phyloP scores from a whole-genome alignment of 2,888 invertebrate species.

The Drosophila falleni region DNA sequence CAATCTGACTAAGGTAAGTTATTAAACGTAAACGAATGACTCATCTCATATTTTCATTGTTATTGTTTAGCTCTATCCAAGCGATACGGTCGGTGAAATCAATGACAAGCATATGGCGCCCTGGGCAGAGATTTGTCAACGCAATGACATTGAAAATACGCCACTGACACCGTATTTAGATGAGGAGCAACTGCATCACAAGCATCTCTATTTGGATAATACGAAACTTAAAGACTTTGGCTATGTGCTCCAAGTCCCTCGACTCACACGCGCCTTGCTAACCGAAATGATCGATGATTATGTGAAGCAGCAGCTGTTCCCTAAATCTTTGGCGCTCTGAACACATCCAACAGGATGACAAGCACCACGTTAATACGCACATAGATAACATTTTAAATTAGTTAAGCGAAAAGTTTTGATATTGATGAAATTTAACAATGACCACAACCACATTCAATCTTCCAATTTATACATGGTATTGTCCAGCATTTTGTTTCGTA shows the following conservation, averaged over 20 bases:
- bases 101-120: slow-evolving; percentile 97
- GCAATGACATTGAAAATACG: slow-evolving; percentile 91
- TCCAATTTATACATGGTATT: slow-evolving; percentile 58
- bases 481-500: slow-evolving; percentile 33
- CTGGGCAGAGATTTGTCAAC: slow-evolving; percentile 94
- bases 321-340: slow-evolving; percentile 89
- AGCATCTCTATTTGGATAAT: slow-evolving; percentile 91
- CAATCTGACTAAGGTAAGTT: slow-evolving; percentile 91
- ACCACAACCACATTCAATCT: slow-evolving; percentile 40
- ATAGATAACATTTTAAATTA: slow-evolving; percentile 37
- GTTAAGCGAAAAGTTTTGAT: slow-evolving; percentile 55
- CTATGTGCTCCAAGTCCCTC: slow-evolving; percentile 88
- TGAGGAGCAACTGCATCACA: slow-evolving; percentile 92
- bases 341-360: slow-evolving; percentile 22
- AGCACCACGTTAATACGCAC: slow-evolving; percentile 74
- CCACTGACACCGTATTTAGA: slow-evolving; percentile 95
- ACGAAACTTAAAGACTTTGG: slow-evolving; percentile 88
- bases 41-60: slow-evolving; percentile 20
- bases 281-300: slow-evolving; percentile 92
- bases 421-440: slow-evolving; percentile 29
- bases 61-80: slow-evolving; percentile 89
- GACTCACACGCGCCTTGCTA: slow-evolving; percentile 88
- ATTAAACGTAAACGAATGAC: slow-evolving; percentile 22
- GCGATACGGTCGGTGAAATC: slow-evolving; percentile 93
- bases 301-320: slow-evolving; percentile 93